Percentiles rank a stretch among this genome's conserved stretches.
These are phyloP conservation scores for Parthenolecanium corni DNA, from an alignment of 2,888 invertebrate genomes.

Conservation along the genomic window DNA sequence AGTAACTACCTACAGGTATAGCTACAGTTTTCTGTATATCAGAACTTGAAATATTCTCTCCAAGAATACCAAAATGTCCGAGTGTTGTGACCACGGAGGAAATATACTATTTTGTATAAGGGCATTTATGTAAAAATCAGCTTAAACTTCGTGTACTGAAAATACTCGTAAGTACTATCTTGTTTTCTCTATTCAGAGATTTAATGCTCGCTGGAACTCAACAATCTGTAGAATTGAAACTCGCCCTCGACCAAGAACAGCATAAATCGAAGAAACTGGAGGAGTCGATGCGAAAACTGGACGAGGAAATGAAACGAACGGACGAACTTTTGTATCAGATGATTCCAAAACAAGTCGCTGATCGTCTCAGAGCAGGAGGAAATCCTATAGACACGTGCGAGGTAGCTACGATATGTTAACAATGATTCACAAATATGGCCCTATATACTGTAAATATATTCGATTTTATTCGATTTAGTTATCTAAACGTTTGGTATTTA, in stretches of 20 bases:
- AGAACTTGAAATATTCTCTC: too few relatives aligned
- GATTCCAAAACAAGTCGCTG: slow-evolving; percentile 97
- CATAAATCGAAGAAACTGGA: slow-evolving; percentile 92
- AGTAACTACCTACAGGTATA: too few relatives aligned
- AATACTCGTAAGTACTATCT: too few relatives aligned
- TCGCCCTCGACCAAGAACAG: slow-evolving; percentile 91
- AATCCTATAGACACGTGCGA: slow-evolving; percentile 94
- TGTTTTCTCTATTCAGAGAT: too few relatives aligned
- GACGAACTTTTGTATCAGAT: slow-evolving; percentile 94
- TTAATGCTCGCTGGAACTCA: slow-evolving; percentile 93
- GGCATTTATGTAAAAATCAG: too few relatives aligned
- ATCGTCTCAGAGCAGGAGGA: slow-evolving; percentile 82
- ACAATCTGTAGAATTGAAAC: slow-evolving; percentile 88
- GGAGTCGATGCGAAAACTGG: slow-evolving; percentile 89
- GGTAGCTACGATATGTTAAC: slow-evolving; percentile 44
- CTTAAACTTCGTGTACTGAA: too few relatives aligned
- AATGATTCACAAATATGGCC: not conserved
- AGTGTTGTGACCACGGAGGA: too few relatives aligned
- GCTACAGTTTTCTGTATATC: too few relatives aligned
- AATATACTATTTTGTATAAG: too few relatives aligned
- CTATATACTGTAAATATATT: not conserved
- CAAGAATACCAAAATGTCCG: too few relatives aligned
- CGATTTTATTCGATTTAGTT: not conserved
- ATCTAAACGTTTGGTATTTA: not conserved
- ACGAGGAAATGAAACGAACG: slow-evolving; percentile 89